A percentile compares a stretch with the other conserved stretches of the same genome.
Conservation (phyloP, 2,888 invertebrate genomes). For the Cephonodes hylas region DNA sequence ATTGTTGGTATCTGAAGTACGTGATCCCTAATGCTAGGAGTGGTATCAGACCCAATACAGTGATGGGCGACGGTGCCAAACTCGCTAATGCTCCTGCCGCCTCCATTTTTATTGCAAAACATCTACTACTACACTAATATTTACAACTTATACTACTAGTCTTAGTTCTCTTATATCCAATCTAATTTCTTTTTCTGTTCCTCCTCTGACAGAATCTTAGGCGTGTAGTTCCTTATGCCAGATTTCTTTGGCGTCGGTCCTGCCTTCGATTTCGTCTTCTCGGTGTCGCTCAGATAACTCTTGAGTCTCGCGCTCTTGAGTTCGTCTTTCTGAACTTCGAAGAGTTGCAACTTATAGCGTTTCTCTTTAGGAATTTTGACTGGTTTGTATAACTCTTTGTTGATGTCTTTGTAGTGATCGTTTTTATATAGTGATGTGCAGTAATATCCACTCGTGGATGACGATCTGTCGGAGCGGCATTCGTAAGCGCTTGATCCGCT, state of each 20-base stretch:
- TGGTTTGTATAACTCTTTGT: constrained; percentile 75
- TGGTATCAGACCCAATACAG: constrained; percentile 88
- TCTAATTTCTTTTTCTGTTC: constrained; percentile 79
- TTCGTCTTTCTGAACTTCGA: constrained; percentile 63
- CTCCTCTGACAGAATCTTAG: constrained; percentile 84
- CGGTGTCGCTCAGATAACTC: constrained; percentile 63
- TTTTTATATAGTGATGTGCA: constrained; percentile 76
- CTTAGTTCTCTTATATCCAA: constrained; percentile 82
- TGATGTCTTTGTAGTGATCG: constrained; percentile 73
- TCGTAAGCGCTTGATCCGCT: constrained; percentile 74
- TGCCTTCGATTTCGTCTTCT: constrained; percentile 71
- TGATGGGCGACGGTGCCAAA: constrained; percentile 83
- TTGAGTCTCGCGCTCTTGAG: constrained; percentile 57
- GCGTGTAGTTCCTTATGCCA: constrained; percentile 86
- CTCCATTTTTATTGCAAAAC: constrained; percentile 67
- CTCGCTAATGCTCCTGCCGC: constrained; percentile 79
- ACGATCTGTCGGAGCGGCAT: constrained; percentile 63
- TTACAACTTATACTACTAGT: constrained; percentile 74
- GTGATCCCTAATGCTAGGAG: constrained; percentile 90
- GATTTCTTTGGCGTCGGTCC: constrained; percentile 69
- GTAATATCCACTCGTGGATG: constrained; percentile 64
- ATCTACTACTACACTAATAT: constrained; percentile 73
- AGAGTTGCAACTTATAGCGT: constrained; percentile 67
- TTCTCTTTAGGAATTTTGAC: constrained; percentile 76
- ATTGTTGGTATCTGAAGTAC: constrained; percentile 88